Percentiles rank a stretch among this genome's conserved stretches.
These are phyloP conservation scores for Tortricodes alternella DNA, from an alignment of 2,888 invertebrate genomes.

Conservation along the genomic window DNA sequence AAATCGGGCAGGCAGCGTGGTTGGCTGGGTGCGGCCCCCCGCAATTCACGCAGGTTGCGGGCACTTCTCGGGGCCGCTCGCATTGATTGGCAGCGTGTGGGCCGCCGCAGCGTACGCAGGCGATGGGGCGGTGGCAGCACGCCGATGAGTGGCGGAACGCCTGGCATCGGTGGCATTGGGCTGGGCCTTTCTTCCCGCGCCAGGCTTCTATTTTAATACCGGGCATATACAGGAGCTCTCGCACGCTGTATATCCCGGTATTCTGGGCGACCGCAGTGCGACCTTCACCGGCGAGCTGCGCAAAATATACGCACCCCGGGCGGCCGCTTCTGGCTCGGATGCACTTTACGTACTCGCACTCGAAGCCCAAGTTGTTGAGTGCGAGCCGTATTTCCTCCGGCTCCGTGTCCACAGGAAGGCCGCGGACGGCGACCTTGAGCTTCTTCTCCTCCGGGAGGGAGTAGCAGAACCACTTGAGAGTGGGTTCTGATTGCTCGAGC, in stretches of 20 bases:
- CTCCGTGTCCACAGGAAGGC: background rate
- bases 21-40: background rate
- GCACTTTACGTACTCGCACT: background rate
- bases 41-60: background rate
- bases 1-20: background rate
- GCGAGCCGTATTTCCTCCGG: background rate
- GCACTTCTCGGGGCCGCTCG: background rate
- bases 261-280: too few species aligned
- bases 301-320: background rate
- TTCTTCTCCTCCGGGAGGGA: background rate
- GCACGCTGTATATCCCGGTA: background rate
- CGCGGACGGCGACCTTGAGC: background rate
- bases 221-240: background rate
- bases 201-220: background rate
- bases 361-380: background rate
- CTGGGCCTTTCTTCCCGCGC: background rate
- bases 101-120: background rate
- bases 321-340: background rate
- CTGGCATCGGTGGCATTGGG: slow-evolving; percentile 1
- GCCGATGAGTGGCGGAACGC: background rate
- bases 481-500: background rate
- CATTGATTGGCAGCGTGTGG: background rate
- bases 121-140: background rate
- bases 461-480: background rate
- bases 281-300: background rate